phyloP scores from a whole-genome alignment of 1,140 invertebrate species.

The Himalopsyche phryganea region DNA sequence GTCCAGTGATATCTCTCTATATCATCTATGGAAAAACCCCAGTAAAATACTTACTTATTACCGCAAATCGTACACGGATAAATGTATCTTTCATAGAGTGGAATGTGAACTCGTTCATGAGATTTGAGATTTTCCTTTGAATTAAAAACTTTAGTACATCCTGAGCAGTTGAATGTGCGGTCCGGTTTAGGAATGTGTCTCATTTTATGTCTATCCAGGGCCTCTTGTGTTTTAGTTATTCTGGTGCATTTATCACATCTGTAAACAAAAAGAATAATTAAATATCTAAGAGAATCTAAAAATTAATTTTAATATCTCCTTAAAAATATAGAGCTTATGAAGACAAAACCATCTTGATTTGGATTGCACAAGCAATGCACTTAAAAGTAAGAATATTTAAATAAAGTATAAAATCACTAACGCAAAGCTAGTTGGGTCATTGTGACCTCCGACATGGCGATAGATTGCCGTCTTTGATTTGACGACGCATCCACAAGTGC shows the following conservation, averaged over 20 bases:
- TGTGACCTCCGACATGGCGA: conserved; percentile 49
- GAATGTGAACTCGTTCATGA: conserved; percentile 48
- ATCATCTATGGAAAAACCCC: too few species aligned
- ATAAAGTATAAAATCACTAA: conserved; percentile 35
- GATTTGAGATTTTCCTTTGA: conserved; percentile 48
- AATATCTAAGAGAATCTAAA: background rate
- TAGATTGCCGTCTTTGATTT: conserved; percentile 51
- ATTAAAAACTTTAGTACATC: conserved; percentile 47
- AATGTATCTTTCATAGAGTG: conserved; percentile 49
- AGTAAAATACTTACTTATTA: conserved; percentile 42
- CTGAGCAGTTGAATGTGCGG: conserved; percentile 42
- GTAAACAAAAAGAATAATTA: conserved; percentile 4
- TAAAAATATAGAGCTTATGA: background rate
- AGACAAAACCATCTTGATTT: background rate
- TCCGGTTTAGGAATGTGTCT: conserved; percentile 48
- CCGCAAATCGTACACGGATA: conserved; percentile 47
- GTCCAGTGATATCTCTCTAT: too few species aligned
- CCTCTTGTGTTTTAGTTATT: conserved; percentile 46
- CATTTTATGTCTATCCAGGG: conserved; percentile 49
- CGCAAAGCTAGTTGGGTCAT: conserved; percentile 45
- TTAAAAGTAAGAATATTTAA: background rate
- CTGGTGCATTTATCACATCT: conserved; percentile 51
- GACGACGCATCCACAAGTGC: conserved; percentile 45
- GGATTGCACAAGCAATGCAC: background rate
- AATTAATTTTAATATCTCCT: background rate